Percentiles rank a stretch among this genome's conserved stretches.
phyloP scores from a whole-genome alignment of 64 coral and sea anemone genomes.

The Actinia equina region DNA sequence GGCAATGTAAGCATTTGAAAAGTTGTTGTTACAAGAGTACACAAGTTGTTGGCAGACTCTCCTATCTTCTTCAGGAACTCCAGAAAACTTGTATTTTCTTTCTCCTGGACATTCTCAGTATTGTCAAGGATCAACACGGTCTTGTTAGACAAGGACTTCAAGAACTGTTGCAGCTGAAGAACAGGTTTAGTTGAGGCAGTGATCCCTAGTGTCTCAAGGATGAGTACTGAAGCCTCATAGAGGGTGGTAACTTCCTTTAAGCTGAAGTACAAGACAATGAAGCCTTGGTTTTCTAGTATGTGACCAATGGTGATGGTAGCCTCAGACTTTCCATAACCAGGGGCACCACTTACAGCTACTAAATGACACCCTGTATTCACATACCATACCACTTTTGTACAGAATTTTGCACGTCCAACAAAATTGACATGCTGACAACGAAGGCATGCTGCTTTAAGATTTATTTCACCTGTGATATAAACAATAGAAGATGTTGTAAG shows the following conservation, averaged over 20 bases:
- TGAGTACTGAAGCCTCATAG: not conserved
- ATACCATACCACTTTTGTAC: not conserved
- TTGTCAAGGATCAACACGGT: constrained; percentile 49
- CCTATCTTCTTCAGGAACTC: constrained; percentile 27
- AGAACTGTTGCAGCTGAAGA: not conserved
- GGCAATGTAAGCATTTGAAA: not conserved
- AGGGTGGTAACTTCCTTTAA: constrained; percentile 4
- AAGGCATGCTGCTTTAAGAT: not conserved
- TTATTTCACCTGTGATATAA: not conserved
- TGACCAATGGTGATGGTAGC: not conserved
- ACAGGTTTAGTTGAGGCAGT: constrained; percentile 3
- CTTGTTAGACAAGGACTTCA: not conserved
- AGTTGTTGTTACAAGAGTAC: constrained; percentile 33
- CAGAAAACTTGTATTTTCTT: constrained; percentile 3
- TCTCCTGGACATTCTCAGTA: constrained; percentile 54
- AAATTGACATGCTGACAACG: constrained; percentile 31
- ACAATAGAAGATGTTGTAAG: not conserved
- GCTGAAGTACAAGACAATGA: constrained; percentile 21
- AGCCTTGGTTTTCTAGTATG: constrained; percentile 18
- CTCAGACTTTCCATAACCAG: constrained; percentile 33
- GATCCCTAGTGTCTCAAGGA: constrained; percentile 13
- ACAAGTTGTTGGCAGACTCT: constrained; percentile 15
- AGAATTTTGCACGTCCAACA: constrained; percentile 14
- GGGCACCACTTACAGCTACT: constrained; percentile 16
- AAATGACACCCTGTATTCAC: not conserved